Evolutionary conservation across 2,797 vertebrate genomes (phyloP).

Genomic region (Jordanella pulchra): DNA sequence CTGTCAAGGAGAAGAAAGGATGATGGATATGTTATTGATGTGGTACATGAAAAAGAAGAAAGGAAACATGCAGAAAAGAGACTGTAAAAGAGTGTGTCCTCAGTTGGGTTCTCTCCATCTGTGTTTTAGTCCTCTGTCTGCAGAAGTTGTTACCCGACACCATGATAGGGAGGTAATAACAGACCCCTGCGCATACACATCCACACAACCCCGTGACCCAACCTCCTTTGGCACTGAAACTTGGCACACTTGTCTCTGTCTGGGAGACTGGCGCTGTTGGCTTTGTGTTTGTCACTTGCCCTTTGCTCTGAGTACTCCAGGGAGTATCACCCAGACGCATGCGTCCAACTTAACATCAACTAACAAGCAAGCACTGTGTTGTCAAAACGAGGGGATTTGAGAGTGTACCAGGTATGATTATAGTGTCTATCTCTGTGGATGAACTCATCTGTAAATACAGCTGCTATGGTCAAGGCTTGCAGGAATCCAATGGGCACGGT

Average conservation of each 20-base stretch:
- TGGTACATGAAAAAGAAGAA: constrained; percentile 1
- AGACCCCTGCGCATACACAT: constrained; percentile 22
- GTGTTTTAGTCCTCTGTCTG: constrained; percentile 54
- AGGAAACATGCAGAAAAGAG: not conserved
- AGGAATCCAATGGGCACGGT: constrained; percentile 51
- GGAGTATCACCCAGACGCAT: constrained; percentile 45
- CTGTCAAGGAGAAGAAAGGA: not conserved
- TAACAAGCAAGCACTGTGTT: constrained; percentile 8
- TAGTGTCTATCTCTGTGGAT: constrained; percentile 60
- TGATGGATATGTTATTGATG: not conserved
- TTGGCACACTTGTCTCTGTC: constrained; percentile 26
- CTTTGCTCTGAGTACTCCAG: constrained; percentile 47
- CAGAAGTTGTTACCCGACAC: constrained; percentile 52
- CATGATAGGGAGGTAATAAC: constrained; percentile 45
- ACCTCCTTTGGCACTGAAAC: constrained; percentile 20
- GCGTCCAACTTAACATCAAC: constrained; percentile 12
- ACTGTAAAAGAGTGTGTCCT: constrained; percentile 17
- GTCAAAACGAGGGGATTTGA: constrained; percentile 10
- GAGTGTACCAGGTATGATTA: constrained; percentile 33
- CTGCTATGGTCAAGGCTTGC: constrained; percentile 51
- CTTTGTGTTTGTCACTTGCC: constrained; percentile 50
- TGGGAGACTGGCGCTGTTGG: constrained; percentile 28
- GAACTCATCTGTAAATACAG: constrained; percentile 72
- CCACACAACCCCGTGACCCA: constrained; percentile 7
- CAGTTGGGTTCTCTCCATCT: constrained; percentile 41